phyloP scores from a whole-genome alignment of 2,797 vertebrate species.

The Argyrosomus regius region DNA sequence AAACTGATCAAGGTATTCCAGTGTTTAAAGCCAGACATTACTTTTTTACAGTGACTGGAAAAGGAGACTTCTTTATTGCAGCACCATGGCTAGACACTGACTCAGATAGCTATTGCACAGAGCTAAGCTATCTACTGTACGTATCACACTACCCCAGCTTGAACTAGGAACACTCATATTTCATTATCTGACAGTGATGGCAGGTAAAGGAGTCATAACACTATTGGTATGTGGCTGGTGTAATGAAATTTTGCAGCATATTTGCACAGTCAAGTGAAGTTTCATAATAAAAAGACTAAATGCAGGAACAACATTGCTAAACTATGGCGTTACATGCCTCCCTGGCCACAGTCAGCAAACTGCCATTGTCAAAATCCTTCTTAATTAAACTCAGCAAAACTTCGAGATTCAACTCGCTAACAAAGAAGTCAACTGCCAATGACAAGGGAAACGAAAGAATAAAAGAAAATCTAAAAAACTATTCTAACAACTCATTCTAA shows the following conservation, averaged over 20 bases:
- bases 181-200: neutral
- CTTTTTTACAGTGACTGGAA: neutral
- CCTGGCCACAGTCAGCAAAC: conserved; percentile 2
- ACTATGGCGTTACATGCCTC: neutral
- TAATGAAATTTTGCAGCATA: neutral
- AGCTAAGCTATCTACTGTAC: neutral
- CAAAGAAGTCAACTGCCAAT: conserved; percentile 26
- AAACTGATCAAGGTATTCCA: neutral
- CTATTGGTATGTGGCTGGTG: neutral
- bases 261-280: neutral
- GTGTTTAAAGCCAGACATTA: neutral
- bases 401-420: conserved; percentile 3
- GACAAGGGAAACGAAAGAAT: conserved; percentile 1
- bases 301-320: conserved; percentile 7
- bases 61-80: neutral
- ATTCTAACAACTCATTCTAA: conserved; percentile 26
- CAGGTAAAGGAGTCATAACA: neutral
- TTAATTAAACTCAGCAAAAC: conserved; percentile 34
- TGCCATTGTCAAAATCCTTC: conserved; percentile 20
- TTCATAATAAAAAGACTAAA: conserved; percentile 1
- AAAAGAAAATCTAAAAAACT: neutral
- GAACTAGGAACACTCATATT: neutral
- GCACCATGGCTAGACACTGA: neutral
- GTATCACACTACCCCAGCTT: neutral
- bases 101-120: neutral